Evolutionary conservation across 2,113 vertebrate genomes (phyloP).

Genomic region (Petrocephalus microphthalmus): DNA sequence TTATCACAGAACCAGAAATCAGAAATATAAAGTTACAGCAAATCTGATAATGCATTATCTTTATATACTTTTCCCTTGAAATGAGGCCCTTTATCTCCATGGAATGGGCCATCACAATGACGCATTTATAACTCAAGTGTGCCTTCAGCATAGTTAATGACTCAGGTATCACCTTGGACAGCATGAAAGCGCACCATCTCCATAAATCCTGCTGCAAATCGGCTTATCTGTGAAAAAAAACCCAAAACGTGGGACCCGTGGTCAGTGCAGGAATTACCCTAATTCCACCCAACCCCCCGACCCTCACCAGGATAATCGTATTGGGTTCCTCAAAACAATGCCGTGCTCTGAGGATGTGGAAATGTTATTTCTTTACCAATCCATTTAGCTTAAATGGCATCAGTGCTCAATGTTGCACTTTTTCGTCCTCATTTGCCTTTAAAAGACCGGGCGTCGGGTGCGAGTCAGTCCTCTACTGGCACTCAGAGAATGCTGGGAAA

Average conservation of each 20-base stretch:
- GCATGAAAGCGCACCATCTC: background rate
- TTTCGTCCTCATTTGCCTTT: constrained; percentile 32
- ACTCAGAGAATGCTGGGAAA: constrained; percentile 20
- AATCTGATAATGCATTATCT: background rate
- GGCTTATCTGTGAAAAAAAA: background rate
- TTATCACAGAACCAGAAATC: background rate
- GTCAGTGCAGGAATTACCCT: background rate
- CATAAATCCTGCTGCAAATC: background rate
- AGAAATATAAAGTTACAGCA: background rate
- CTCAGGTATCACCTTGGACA: background rate
- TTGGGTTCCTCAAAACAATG: background rate
- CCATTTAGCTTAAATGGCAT: constrained; percentile 20
- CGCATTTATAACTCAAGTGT: background rate
- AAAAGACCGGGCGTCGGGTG: constrained; percentile 6
- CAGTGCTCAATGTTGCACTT: constrained; percentile 30
- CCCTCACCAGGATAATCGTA: background rate
- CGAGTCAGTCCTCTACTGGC: constrained; percentile 17
- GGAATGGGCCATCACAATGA: background rate
- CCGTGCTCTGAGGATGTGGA: background rate
- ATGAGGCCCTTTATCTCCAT: background rate
- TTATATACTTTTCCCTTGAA: background rate
- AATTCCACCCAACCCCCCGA: background rate
- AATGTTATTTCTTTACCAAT: background rate
- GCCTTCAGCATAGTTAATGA: background rate
- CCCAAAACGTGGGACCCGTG: background rate